phyloP scores from a whole-genome alignment of 2,797 vertebrate genomes.

The Scarus forsteni region DNA sequence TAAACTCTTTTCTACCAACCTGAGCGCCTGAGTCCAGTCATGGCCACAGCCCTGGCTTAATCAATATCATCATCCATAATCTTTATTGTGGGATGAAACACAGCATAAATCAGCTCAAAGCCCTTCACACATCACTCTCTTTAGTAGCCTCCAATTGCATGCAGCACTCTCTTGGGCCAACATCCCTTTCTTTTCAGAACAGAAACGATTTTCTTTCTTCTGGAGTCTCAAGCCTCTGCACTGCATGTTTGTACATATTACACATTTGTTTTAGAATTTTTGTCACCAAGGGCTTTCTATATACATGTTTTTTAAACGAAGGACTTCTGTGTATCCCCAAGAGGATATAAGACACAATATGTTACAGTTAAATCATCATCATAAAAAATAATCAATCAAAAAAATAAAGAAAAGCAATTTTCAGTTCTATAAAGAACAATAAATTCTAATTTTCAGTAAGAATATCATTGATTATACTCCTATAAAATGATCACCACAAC shows the following conservation, averaged over 20 bases:
- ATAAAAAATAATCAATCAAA: too few relatives aligned
- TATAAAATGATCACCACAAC: too few relatives aligned
- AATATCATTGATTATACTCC: too few relatives aligned
- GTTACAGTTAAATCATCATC: too few relatives aligned
- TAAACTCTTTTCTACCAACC: conserved; percentile 75
- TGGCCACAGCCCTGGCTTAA: conserved; percentile 75
- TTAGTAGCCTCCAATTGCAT: conserved; percentile 66
- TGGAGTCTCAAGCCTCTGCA: conserved; percentile 42
- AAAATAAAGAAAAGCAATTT: too few relatives aligned
- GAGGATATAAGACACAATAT: too few relatives aligned
- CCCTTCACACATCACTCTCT: conserved; percentile 74
- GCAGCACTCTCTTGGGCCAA: conserved; percentile 69
- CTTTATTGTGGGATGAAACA: conserved; percentile 85
- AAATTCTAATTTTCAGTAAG: too few relatives aligned
- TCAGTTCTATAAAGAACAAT: too few relatives aligned
- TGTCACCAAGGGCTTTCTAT: too few relatives aligned
- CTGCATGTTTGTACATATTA: conserved; percentile 2
- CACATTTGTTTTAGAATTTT: too few relatives aligned
- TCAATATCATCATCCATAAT: conserved; percentile 85
- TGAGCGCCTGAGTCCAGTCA: conserved; percentile 78
- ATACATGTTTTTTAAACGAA: too few relatives aligned
- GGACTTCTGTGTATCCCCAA: too few relatives aligned
- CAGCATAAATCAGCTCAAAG: conserved; percentile 82
- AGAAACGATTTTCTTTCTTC: conserved; percentile 46
- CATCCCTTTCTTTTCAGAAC: conserved; percentile 58